Evolutionary conservation across 1,140 invertebrate species (phyloP).

Genomic region (Ectropis grisescens): DNA sequence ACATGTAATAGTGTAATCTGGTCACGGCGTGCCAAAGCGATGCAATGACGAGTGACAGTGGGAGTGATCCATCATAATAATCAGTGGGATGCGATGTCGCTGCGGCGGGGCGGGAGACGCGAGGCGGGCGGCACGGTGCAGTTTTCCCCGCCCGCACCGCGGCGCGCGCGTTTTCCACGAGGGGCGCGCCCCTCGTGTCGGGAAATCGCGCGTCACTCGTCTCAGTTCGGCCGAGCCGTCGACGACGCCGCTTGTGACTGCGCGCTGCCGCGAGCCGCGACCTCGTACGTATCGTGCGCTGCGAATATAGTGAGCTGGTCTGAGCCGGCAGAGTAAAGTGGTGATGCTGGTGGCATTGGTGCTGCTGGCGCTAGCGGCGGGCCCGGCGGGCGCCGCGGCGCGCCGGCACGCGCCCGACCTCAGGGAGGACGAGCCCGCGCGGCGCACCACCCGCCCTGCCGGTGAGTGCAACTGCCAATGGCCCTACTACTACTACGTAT

Average conservation of each 20-base stretch:
- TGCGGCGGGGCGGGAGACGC: slow-evolving; percentile 27
- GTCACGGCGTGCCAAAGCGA: no score
- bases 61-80: no score
- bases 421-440: slow-evolving; percentile 56
- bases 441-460: slow-evolving; percentile 51
- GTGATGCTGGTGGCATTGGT: slow-evolving; percentile 43
- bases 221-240: slow-evolving; percentile 56
- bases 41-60: no score
- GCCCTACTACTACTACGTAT: no score
- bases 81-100: no score
- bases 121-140: slow-evolving; percentile 33
- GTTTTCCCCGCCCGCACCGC: slow-evolving; percentile 43
- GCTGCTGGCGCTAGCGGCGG: slow-evolving; percentile 38
- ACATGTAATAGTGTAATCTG: no score
- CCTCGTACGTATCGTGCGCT: slow-evolving; percentile 31
- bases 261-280: slow-evolving; percentile 37
- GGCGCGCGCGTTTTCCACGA: slow-evolving; percentile 49
- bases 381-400: slow-evolving; percentile 32
- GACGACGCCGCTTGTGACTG: slow-evolving; percentile 41
- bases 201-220: slow-evolving; percentile 52
- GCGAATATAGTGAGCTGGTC: slow-evolving; percentile 54
- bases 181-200: slow-evolving; percentile 39
- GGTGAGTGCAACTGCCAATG: slow-evolving; percentile 32
- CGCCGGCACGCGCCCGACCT: slow-evolving; percentile 52
- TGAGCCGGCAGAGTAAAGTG: slow-evolving; percentile 25